A percentile compares a stretch with the other conserved stretches of the same genome.
Evolutionary conservation across 1,140 invertebrate species (phyloP).

Genomic region (Pseudachorutes palmiensis): DNA sequence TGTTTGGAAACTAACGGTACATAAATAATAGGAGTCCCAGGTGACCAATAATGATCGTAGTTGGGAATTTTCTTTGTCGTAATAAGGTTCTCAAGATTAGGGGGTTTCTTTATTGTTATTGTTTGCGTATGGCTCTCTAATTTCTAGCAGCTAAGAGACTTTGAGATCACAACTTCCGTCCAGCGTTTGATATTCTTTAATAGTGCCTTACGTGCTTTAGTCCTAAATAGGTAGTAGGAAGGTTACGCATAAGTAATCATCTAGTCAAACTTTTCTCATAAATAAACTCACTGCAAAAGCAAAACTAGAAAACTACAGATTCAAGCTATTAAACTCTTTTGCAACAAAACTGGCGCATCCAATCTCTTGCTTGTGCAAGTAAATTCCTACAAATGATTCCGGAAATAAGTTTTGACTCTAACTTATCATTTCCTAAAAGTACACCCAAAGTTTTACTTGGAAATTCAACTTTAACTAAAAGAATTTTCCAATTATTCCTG

Average conservation of each 20-base stretch:
- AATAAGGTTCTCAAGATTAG: not conserved
- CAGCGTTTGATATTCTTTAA: not conserved
- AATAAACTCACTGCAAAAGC: constrained; percentile 21
- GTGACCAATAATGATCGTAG: not conserved
- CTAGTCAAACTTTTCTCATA: constrained; percentile 24
- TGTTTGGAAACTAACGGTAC: no score
- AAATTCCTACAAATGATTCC: no score
- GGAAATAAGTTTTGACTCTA: no score
- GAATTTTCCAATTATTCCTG: no score
- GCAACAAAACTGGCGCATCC: not conserved
- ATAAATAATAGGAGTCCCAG: not conserved
- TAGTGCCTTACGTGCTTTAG: not conserved
- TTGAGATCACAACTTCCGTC: no score
- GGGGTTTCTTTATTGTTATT: no score
- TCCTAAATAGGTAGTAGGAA: not conserved
- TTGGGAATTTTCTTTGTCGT: not conserved
- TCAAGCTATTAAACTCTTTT: constrained; percentile 9
- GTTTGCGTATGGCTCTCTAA: no score
- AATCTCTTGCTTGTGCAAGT: no score
- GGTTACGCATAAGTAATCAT: constrained; percentile 19
- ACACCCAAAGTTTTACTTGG: no score
- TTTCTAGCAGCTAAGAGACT: no score
- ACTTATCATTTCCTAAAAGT: no score
- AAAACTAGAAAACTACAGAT: constrained; percentile 15
- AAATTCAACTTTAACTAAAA: no score